Evolutionary conservation across 1,140 invertebrate species (phyloP).

Genomic region (Stegodyphus mimosarum): DNA sequence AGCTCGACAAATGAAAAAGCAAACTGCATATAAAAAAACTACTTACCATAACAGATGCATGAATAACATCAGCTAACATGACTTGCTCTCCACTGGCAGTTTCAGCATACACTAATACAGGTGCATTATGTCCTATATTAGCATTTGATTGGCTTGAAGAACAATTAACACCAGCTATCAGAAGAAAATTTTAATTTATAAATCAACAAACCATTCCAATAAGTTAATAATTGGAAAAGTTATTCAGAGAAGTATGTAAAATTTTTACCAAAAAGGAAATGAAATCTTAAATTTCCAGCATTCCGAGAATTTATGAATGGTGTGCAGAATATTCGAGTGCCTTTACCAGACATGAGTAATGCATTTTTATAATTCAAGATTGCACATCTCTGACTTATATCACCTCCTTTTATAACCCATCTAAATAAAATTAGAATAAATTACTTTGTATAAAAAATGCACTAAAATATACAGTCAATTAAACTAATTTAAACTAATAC

Average conservation of each 20-base stretch:
- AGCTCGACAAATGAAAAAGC: neutral
- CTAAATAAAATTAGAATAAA: constrained; percentile 61
- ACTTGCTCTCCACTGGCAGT: constrained; percentile 65
- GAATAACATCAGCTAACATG: constrained; percentile 49
- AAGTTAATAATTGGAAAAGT: neutral
- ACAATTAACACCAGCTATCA: constrained; percentile 59
- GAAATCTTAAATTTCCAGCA: constrained; percentile 67
- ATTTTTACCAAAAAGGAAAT: constrained; percentile 63
- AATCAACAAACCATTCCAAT: constrained; percentile 18
- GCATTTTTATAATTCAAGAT: constrained; percentile 63
- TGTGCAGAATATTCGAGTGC: constrained; percentile 66
- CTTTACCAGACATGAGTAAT: constrained; percentile 65
- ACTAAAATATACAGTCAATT: neutral
- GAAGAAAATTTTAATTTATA: neutral
- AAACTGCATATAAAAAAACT: neutral
- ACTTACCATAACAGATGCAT: constrained; percentile 60
- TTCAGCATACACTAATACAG: constrained; percentile 65
- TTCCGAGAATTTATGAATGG: constrained; percentile 64
- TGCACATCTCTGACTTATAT: constrained; percentile 65
- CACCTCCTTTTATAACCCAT: constrained; percentile 65
- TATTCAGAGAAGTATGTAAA: constrained; percentile 1
- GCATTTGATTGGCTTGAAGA: constrained; percentile 17
- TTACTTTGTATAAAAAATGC: too few species aligned
- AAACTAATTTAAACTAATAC: constrained; percentile 9
- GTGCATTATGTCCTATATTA: constrained; percentile 42